Base-by-base conservation (phyloP, 2,113 vertebrate species). In the Mus pahari region DNA sequence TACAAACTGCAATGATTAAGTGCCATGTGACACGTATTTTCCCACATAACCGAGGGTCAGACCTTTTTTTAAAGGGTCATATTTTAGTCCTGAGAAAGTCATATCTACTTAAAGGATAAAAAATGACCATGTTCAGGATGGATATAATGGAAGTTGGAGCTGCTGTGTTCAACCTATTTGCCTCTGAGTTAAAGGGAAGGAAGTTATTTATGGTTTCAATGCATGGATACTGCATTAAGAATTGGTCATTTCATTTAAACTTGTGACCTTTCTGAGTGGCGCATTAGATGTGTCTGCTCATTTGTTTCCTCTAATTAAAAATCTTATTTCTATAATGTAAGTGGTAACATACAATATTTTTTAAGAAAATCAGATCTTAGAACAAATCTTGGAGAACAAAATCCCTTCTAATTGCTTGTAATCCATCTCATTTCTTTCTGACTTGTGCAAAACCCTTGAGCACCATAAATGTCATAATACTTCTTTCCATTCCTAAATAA, bases 271-370 rank as follows among this genome's bases (percentile, higher is more conserved):
- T 87, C 83, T n/a, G 7, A 50, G 24, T n/a, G 60, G 12, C 48
- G 48, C 64, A 42, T 93, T 94, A 66, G 66, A 75, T 70, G 36
- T 66, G 20, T 83, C 84, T 93, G 70, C 75, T 94, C 50, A n/a
- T 91, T 78, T 87, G n/a, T 95, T 97, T 87, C 86, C 86, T 84
- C 89, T 94, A 91, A 94, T 92, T 97, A 94, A 96, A 53, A 95
- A 93, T 88, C n/a, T 89, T 75, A 73, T 84, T 96, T 14, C 68
- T 93, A 1, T 87, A 36, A 90, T 42, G 36, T 92, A 14, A n/a
- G 64, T 91, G 22, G 60, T 90, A 58, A 83, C 42, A 75, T 71
- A 42, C 11, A 91, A 77, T 90, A 90, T 81, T 92, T 92, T 96
- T 36, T 86, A 90, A 90, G 86, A 93, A 97, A 96, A 96, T 92